Evolutionary conservation across 2,888 invertebrate species (phyloP).

Genomic region (Xestia sexstrigata): DNA sequence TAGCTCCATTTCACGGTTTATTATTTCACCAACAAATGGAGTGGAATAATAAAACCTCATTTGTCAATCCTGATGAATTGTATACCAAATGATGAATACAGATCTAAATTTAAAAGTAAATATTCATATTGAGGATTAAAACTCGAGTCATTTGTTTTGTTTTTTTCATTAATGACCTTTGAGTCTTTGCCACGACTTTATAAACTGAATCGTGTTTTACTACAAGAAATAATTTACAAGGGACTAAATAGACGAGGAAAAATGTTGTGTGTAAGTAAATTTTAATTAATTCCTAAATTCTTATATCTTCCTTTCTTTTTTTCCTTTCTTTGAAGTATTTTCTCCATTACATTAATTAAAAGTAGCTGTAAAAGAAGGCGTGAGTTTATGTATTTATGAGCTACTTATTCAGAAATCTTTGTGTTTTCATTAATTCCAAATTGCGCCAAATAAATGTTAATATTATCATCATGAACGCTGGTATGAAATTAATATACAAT

Average conservation of each 20-base stretch:
- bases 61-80: slow-evolving; percentile 43
- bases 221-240: neutral
- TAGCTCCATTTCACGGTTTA: slow-evolving; percentile 35
- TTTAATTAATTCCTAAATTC: neutral
- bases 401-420: neutral
- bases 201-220: neutral
- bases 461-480: neutral
- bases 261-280: neutral
- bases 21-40: slow-evolving; percentile 49
- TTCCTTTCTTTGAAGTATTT: slow-evolving; percentile 7
- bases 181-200: neutral
- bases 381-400: neutral
- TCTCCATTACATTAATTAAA: slow-evolving; percentile 13
- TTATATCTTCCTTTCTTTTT: neutral
- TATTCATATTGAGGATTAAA: slow-evolving; percentile 33
- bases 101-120: slow-evolving; percentile 45
- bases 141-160: slow-evolving; percentile 5
- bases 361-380: neutral
- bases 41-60: slow-evolving; percentile 59
- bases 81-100: slow-evolving; percentile 41
- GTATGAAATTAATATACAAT: slow-evolving; percentile 15
- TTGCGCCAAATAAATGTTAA: slow-evolving; percentile 11
- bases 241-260: neutral
- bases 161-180: neutral
- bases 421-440: neutral